phyloP scores from a whole-genome alignment of 1,140 invertebrate genomes.

The Catajapyx aquilonaris region DNA sequence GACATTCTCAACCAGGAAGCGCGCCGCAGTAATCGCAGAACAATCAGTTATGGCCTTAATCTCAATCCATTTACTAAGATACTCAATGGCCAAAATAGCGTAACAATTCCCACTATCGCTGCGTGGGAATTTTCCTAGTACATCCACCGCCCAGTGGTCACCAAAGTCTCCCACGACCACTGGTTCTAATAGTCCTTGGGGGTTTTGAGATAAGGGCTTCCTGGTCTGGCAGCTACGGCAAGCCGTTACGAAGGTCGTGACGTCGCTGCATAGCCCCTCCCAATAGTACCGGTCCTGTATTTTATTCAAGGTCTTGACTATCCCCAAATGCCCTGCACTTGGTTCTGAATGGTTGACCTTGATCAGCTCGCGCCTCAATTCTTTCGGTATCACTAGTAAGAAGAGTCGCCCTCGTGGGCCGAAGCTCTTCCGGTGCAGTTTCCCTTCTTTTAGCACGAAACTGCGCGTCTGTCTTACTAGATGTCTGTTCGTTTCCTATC shows the following conservation, averaged over 20 bases:
- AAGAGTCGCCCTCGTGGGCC: not conserved
- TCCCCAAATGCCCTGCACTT: constrained; percentile 8
- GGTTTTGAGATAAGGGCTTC: constrained; percentile 5
- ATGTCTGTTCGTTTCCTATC: not conserved
- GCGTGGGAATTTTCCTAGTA: not conserved
- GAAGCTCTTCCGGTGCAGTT: not conserved
- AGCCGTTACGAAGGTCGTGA: constrained; percentile 7
- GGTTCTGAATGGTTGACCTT: constrained; percentile 6
- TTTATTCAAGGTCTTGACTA: constrained; percentile 6
- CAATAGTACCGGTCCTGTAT: constrained; percentile 9
- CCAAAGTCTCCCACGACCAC: not conserved
- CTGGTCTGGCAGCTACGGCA: constrained; percentile 10
- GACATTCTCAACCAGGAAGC: not conserved
- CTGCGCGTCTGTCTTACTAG: not conserved
- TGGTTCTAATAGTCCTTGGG: not conserved
- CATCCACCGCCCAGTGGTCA: not conserved
- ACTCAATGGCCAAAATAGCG: not conserved
- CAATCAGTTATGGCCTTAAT: not conserved
- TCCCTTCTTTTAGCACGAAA: not conserved
- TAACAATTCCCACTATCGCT: not conserved
- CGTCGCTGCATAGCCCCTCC: constrained; percentile 7
- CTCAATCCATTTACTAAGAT: not conserved
- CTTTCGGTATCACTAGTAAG: constrained; percentile 7
- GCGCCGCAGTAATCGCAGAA: not conserved
- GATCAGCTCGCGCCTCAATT: constrained; percentile 4